phyloP scores from a whole-genome alignment of 2,888 invertebrate genomes.

The Habrosyne pyritoides region DNA sequence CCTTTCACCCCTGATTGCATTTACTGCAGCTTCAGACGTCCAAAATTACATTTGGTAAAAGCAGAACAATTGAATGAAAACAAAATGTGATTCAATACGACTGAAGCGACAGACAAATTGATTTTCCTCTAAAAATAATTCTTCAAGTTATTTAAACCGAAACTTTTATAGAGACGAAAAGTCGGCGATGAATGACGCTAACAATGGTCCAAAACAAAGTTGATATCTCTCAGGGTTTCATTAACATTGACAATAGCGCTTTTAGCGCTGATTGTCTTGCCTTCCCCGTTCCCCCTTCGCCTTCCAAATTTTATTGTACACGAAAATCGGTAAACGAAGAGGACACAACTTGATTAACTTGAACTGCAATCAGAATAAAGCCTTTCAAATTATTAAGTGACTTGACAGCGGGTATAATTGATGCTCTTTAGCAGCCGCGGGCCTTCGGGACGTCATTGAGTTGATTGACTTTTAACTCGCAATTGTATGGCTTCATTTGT shows the following conservation, averaged over 20 bases:
- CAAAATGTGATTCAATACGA: background rate
- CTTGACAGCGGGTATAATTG: slow-evolving; percentile 1
- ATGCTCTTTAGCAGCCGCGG: slow-evolving; percentile 1
- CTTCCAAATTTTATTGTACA: slow-evolving; percentile 26
- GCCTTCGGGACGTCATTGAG: background rate
- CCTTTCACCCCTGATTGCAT: slow-evolving; percentile 11
- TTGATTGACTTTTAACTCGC: background rate
- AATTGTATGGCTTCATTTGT: background rate
- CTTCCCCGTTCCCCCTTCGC: slow-evolving; percentile 20
- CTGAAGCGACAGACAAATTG: background rate
- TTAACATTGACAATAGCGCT: slow-evolving; percentile 48
- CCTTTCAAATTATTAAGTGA: slow-evolving; percentile 17
- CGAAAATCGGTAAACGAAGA: slow-evolving; percentile 33
- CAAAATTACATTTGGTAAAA: background rate
- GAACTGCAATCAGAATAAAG: slow-evolving; percentile 24
- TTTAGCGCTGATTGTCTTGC: slow-evolving; percentile 38
- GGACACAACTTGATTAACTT: slow-evolving; percentile 30
- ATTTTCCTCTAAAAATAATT: background rate
- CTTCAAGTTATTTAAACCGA: background rate
- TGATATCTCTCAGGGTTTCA: slow-evolving; percentile 43
- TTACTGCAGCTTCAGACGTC: slow-evolving; percentile 2
- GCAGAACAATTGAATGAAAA: slow-evolving; percentile 4
- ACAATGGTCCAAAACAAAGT: slow-evolving; percentile 40
- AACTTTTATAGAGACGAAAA: slow-evolving; percentile 3
- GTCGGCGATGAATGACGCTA: background rate